phyloP scores from a whole-genome alignment of 2,113 vertebrate genomes.

The Ornithorhynchus anatinus region DNA sequence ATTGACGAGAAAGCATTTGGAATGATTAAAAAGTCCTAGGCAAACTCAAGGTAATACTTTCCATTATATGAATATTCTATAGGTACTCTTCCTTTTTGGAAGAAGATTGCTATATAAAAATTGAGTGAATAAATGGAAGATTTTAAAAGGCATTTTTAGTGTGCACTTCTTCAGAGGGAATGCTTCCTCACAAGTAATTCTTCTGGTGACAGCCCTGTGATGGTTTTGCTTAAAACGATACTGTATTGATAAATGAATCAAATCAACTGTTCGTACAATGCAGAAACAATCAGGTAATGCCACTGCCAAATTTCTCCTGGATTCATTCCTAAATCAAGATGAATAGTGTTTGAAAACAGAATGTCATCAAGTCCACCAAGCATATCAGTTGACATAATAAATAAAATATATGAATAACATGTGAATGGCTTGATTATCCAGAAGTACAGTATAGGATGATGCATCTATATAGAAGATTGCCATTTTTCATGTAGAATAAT shows the following conservation, averaged over 20 bases:
- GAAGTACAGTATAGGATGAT: not conserved
- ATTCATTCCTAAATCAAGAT: not conserved
- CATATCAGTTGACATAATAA: not conserved
- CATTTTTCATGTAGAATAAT: not conserved
- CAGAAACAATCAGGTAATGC: not conserved
- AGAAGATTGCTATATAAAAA: not conserved
- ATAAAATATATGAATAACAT: not conserved
- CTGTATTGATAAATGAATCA: not conserved
- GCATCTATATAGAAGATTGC: not conserved
- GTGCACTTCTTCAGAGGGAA: constrained; percentile 1
- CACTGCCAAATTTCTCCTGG: not conserved
- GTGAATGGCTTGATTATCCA: not conserved
- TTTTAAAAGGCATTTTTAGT: not conserved
- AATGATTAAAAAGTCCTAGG: too few species aligned
- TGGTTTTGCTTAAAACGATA: not conserved
- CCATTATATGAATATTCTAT: too few species aligned
- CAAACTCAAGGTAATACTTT: too few species aligned
- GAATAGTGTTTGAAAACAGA: not conserved
- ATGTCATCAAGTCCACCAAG: not conserved
- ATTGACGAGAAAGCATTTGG: too few species aligned
- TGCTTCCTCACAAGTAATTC: constrained; percentile 9
- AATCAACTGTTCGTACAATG: not conserved
- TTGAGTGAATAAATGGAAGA: constrained; percentile 20
- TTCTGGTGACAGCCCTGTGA: not conserved
- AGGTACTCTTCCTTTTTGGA: too few species aligned